A percentile compares a stretch with the other conserved stretches of the same genome.
Evolutionary conservation across 2,888 invertebrate species (phyloP).

Genomic region (Parthenolecanium corni): DNA sequence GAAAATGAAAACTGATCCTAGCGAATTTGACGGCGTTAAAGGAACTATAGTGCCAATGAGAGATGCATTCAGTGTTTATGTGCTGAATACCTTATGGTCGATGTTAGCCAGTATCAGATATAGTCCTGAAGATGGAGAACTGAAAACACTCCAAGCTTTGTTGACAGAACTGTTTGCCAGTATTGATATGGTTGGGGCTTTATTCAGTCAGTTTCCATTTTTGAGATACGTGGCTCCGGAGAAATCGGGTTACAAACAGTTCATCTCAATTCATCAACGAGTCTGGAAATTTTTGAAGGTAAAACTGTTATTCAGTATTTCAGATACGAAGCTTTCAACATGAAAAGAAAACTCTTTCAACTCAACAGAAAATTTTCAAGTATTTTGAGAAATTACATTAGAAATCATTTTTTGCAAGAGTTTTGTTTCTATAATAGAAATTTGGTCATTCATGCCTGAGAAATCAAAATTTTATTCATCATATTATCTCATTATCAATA

Average conservation of each 20-base stretch:
- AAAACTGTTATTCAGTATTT: too few relatives aligned
- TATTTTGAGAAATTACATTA: constrained; percentile 2
- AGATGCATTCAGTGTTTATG: constrained; percentile 61
- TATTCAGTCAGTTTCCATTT: constrained; percentile 68
- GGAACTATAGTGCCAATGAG: constrained; percentile 53
- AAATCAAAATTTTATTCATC: too few relatives aligned
- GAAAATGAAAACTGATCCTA: constrained; percentile 39
- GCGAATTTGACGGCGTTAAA: constrained; percentile 34
- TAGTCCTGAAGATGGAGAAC: constrained; percentile 54
- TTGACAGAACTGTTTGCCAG: constrained; percentile 59
- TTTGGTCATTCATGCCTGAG: too few relatives aligned
- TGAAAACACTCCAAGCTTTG: constrained; percentile 54
- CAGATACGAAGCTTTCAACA: neutral
- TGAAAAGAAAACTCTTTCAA: neutral
- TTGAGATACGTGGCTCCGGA: constrained; percentile 57
- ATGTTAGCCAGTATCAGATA: constrained; percentile 72
- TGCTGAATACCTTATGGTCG: constrained; percentile 68
- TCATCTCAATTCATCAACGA: constrained; percentile 55
- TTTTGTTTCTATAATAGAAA: too few relatives aligned
- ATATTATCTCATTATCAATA: too few relatives aligned
- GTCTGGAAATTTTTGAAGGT: constrained; percentile 59
- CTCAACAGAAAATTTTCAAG: neutral
- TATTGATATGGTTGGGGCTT: constrained; percentile 68
- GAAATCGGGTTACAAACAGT: constrained; percentile 62
- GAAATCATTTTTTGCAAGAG: too few relatives aligned